Percentiles rank a stretch among this genome's conserved stretches.
Evolutionary conservation across 2,797 vertebrate species (phyloP).

Genomic region (Sorex maritimensis): DNA sequence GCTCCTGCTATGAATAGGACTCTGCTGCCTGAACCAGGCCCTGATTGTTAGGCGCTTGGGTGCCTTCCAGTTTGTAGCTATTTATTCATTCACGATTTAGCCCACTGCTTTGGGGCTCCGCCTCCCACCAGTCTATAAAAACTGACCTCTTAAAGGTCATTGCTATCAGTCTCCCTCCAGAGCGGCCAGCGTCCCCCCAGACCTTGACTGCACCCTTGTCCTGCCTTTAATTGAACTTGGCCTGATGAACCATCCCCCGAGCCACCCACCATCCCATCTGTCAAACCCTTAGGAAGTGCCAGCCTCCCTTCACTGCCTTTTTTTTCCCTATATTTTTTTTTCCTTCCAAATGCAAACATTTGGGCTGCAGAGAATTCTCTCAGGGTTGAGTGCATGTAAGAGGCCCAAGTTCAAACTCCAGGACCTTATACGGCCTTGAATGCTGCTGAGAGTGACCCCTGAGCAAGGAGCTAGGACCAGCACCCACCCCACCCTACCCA

Average conservation of each 20-base stretch:
- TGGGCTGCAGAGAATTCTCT: not conserved
- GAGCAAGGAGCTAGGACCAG: too few species aligned
- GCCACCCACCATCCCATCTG: not conserved
- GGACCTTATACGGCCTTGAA: too few species aligned
- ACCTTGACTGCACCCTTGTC: slow-evolving; percentile 49
- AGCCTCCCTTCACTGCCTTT: slow-evolving; percentile 10
- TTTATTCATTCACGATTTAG: slow-evolving; percentile 73
- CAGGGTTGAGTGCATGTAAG: too few species aligned
- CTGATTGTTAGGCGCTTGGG: slow-evolving; percentile 78
- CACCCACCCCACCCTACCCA: too few species aligned
- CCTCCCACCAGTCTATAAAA: slow-evolving; percentile 73
- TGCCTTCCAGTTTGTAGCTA: slow-evolving; percentile 74
- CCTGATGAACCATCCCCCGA: not conserved
- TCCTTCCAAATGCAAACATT: slow-evolving; percentile 15
- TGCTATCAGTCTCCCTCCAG: not conserved
- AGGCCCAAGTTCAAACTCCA: too few species aligned
- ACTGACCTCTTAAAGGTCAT: slow-evolving; percentile 77
- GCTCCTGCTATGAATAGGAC: slow-evolving; percentile 72
- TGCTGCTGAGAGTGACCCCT: too few species aligned
- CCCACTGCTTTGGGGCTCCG: slow-evolving; percentile 37
- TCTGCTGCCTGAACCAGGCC: slow-evolving; percentile 69
- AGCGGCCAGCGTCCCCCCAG: not conserved
- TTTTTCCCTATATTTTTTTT: slow-evolving; percentile 31
- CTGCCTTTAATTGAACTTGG: slow-evolving; percentile 28
- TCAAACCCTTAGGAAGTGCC: slow-evolving; percentile 5